A percentile compares a stretch with the other conserved stretches of the same genome.
Evolutionary conservation across 2,888 invertebrate species (phyloP).

Genomic region (Nemotelus pantherinus): DNA sequence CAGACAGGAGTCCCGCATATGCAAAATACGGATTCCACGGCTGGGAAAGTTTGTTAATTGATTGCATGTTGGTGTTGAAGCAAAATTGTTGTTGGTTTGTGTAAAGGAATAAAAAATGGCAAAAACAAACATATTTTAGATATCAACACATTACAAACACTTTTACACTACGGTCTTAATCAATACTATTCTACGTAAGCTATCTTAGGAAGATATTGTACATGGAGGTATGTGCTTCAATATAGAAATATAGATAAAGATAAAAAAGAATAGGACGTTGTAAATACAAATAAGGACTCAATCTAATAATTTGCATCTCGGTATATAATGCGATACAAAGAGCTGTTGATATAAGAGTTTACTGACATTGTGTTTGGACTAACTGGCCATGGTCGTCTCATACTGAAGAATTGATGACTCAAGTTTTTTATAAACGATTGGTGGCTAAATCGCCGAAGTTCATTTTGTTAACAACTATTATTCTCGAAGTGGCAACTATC

Average conservation of each 20-base stretch:
- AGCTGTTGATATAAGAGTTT: too few relatives aligned
- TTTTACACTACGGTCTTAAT: slow-evolving; percentile 6
- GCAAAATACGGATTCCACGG: slow-evolving; percentile 69
- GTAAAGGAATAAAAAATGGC: slow-evolving; percentile 18
- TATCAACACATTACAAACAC: slow-evolving; percentile 19
- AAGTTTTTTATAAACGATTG: too few relatives aligned
- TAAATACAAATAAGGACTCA: background rate
- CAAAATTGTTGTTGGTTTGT: slow-evolving; percentile 34
- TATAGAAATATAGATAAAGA: background rate
- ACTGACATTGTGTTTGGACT: too few relatives aligned
- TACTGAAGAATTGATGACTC: too few relatives aligned
- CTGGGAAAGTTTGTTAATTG: slow-evolving; percentile 50
- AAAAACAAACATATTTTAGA: slow-evolving; percentile 34
- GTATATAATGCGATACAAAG: too few relatives aligned
- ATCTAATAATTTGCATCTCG: background rate
- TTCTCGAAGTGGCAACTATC: too few relatives aligned
- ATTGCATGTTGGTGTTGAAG: slow-evolving; percentile 29
- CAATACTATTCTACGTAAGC: background rate
- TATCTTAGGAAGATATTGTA: background rate
- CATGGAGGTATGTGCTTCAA: background rate
- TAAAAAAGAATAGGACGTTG: background rate
- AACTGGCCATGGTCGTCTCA: too few relatives aligned
- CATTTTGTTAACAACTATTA: too few relatives aligned
- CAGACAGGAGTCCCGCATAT: slow-evolving; percentile 65
- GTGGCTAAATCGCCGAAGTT: too few relatives aligned